Conservation (phyloP, 2,888 invertebrate genomes). For the Campaea margaritaria region DNA sequence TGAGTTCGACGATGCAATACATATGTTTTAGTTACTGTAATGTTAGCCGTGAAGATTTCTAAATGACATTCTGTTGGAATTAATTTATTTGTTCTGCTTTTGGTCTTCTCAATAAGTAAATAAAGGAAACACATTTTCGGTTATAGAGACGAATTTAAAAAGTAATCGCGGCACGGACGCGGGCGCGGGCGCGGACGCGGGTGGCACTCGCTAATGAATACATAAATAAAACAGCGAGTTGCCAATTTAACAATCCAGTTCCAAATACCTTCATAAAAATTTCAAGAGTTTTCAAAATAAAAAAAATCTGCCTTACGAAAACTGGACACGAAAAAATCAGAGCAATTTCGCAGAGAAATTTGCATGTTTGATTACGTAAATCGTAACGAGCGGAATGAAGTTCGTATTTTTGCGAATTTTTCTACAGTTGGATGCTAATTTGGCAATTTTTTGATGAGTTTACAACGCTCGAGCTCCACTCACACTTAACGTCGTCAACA, state of each 20-base stretch:
- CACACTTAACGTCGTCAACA: not conserved
- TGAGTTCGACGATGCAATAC: too few relatives aligned
- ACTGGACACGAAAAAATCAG: conserved; percentile 51
- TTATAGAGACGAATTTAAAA: conserved; percentile 16
- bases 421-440: conserved; percentile 32
- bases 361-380: conserved; percentile 73
- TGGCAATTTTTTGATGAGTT: conserved; percentile 34
- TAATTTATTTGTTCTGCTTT: too few relatives aligned
- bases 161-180: conserved; percentile 1
- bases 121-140: conserved; percentile 4
- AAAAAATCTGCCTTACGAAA: conserved; percentile 43
- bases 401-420: conserved; percentile 41
- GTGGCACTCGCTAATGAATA: conserved; percentile 21
- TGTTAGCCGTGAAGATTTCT: too few relatives aligned
- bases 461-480: conserved; percentile 10
- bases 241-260: conserved; percentile 37
- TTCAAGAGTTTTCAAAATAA: conserved; percentile 45
- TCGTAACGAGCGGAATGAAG: conserved; percentile 52
- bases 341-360: conserved; percentile 62
- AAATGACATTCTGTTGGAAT: too few relatives aligned
- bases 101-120: too few relatives aligned
- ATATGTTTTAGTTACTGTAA: too few relatives aligned
- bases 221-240: conserved; percentile 27
- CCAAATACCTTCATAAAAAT: conserved; percentile 46
- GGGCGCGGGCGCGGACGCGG: too few relatives aligned